Evolutionary conservation across 1,140 invertebrate genomes (phyloP).

Genomic region (Neuroterus valhalla): DNA sequence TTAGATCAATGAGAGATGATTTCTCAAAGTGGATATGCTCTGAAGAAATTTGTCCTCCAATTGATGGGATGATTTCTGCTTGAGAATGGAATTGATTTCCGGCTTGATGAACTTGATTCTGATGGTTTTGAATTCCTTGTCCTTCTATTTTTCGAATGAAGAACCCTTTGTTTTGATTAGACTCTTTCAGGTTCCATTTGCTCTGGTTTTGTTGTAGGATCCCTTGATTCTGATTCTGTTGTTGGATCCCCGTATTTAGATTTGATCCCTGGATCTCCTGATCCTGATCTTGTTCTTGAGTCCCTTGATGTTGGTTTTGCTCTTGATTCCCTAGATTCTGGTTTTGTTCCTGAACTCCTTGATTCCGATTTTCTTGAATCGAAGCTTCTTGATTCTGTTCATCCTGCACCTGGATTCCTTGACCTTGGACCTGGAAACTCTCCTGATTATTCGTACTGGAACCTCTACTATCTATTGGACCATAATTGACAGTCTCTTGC

Average conservation of each 20-base stretch:
- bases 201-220: background rate
- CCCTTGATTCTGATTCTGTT: background rate
- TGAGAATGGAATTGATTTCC: no score
- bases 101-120: background rate
- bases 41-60: conserved; percentile 42
- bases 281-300: background rate
- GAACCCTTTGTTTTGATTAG: background rate
- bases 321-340: background rate
- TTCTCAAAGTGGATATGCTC: conserved; percentile 56
- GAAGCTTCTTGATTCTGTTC: background rate
- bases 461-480: background rate
- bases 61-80: conserved; percentile 43
- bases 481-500: no score
- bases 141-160: background rate
- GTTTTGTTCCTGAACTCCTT: background rate
- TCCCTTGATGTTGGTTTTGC: background rate
- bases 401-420: background rate
- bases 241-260: background rate
- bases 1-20: conserved; percentile 59
- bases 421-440: background rate
- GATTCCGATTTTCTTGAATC: background rate
- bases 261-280: background rate
- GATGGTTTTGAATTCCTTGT: background rate
- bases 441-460: background rate
- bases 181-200: background rate